Evolutionary conservation across 2,797 vertebrate species (phyloP).

Genomic region (Phataginus tetradactyla): DNA sequence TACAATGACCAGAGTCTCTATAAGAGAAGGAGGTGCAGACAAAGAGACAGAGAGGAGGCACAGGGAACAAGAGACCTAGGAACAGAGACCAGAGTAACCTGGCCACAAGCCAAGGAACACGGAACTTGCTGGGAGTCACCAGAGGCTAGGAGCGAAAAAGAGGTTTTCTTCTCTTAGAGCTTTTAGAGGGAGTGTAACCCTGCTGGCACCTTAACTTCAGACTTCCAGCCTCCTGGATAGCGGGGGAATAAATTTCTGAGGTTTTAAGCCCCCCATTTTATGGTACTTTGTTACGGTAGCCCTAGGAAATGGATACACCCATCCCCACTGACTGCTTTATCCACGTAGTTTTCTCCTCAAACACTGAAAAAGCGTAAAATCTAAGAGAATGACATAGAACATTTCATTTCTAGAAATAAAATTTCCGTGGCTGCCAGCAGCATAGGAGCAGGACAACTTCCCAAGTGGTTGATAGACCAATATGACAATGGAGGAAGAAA

Average conservation of each 20-base stretch:
- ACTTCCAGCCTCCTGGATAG: neutral
- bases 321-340: neutral
- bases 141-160: neutral
- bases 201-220: neutral
- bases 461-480: neutral
- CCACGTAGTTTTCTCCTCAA: neutral
- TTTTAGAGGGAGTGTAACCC: neutral
- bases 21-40: neutral
- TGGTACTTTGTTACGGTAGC: accelerated
- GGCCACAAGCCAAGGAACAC: neutral
- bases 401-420: neutral
- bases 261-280: neutral
- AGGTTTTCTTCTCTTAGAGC: neutral
- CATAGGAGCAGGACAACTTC: neutral
- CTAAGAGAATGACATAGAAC: neutral
- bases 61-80: neutral
- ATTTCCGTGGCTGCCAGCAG: neutral
- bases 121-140: neutral
- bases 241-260: neutral
- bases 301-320: neutral
- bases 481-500: accelerated
- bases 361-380: neutral
- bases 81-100: neutral
- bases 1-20: neutral
- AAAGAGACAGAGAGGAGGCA: neutral